A percentile compares a stretch with the other conserved stretches of the same genome.
Conservation (phyloP, 2,113 vertebrate genomes). For the Rhinoptilus africanus region DNA sequence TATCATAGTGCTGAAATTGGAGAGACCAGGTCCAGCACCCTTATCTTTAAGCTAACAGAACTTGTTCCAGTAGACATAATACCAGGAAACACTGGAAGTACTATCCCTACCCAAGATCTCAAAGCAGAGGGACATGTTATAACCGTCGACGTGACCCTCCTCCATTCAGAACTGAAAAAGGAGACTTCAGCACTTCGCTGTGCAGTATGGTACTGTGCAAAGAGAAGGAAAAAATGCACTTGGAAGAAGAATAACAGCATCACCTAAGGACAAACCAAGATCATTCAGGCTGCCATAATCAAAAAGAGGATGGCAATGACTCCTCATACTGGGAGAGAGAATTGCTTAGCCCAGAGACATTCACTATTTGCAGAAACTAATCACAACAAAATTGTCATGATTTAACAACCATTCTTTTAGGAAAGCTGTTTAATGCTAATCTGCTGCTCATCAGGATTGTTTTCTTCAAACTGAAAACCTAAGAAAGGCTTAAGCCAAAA, state of each 20-base stretch:
- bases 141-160: neutral
- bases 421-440: conserved; percentile 18
- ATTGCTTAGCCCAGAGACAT: conserved; percentile 27
- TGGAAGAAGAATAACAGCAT: neutral
- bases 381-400: conserved; percentile 27
- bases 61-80: neutral
- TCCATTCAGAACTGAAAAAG: neutral
- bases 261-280: neutral
- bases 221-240: neutral
- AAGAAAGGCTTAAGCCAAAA: neutral
- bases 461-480: conserved; percentile 14
- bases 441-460: conserved; percentile 14
- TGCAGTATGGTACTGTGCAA: neutral
- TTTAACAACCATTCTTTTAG: conserved; percentile 28
- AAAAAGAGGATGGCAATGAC: neutral
- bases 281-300: neutral
- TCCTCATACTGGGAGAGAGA: neutral
- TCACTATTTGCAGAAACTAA: conserved; percentile 11
- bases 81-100: neutral
- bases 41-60: neutral
- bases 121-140: neutral
- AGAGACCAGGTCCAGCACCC: neutral
- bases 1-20: neutral
- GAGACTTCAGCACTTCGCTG: conserved; percentile 21
- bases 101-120: neutral